Conservation (phyloP, 2,888 invertebrate genomes). For the Neuroscelio doddi region DNA sequence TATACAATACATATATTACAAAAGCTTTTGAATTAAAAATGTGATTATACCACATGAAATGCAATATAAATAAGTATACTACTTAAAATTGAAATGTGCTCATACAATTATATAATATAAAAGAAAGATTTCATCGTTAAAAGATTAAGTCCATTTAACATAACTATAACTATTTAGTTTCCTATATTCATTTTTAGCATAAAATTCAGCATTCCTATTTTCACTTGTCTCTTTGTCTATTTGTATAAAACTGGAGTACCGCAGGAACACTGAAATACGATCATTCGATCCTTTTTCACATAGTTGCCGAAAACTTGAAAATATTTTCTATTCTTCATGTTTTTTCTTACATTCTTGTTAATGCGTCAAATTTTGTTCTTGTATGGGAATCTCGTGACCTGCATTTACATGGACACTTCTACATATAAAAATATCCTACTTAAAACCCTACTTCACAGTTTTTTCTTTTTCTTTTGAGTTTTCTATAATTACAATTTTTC, state of each 20-base stretch:
- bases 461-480: slow-evolving; percentile 28
- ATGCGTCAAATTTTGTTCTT: slow-evolving; percentile 23
- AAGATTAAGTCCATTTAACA: slow-evolving; percentile 27
- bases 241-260: slow-evolving; percentile 60
- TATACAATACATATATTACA: too few species aligned
- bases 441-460: slow-evolving; percentile 31
- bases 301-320: slow-evolving; percentile 65
- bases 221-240: slow-evolving; percentile 46
- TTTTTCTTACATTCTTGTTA: slow-evolving; percentile 51
- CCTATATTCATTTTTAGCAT: slow-evolving; percentile 3
- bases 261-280: slow-evolving; percentile 56
- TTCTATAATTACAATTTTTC: too few species aligned
- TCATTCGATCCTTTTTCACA: slow-evolving; percentile 66
- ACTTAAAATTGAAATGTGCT: slow-evolving; percentile 17
- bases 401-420: slow-evolving; percentile 1
- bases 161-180: slow-evolving; percentile 28
- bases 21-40: background rate
- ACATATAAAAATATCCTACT: background rate
- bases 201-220: slow-evolving; percentile 7
- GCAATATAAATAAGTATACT: too few species aligned
- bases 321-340: slow-evolving; percentile 62
- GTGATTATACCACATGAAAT: slow-evolving; percentile 10
- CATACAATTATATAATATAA: slow-evolving; percentile 4
- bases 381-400: slow-evolving; percentile 51
- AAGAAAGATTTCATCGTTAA: slow-evolving; percentile 26